phyloP scores from a whole-genome alignment of 2,888 invertebrate genomes.

The Perithous albicinctus region DNA sequence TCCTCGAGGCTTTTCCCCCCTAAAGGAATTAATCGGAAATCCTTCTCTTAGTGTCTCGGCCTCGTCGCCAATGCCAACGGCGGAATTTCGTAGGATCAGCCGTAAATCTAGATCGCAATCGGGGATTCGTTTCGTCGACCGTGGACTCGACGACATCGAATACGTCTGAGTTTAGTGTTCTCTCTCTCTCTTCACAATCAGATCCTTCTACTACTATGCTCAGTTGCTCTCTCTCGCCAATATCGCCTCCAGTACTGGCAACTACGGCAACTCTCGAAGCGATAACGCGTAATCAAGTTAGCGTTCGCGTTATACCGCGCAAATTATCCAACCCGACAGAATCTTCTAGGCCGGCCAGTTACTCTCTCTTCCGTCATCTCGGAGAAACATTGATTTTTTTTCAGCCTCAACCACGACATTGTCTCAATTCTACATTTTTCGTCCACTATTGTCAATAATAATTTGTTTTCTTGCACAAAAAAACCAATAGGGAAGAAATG shows the following conservation, averaged over 20 bases:
- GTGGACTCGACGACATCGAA: conserved; percentile 54
- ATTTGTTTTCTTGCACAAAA: background rate
- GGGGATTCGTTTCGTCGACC: conserved; percentile 59
- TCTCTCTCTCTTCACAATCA: background rate
- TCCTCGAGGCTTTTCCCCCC: conserved; percentile 45
- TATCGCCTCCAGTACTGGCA: conserved; percentile 22
- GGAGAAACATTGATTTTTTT: conserved; percentile 35
- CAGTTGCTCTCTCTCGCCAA: conserved; percentile 41
- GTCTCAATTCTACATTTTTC: conserved; percentile 25
- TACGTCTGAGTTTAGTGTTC: conserved; percentile 46
- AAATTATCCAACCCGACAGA: conserved; percentile 56
- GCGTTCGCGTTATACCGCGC: conserved; percentile 54
- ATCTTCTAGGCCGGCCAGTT: conserved; percentile 23
- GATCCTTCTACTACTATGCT: conserved; percentile 15
- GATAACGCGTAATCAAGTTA: conserved; percentile 62
- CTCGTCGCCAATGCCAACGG: conserved; percentile 22
- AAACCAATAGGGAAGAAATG: background rate
- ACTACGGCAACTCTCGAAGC: conserved; percentile 44
- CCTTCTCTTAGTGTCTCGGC: conserved; percentile 33
- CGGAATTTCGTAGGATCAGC: conserved; percentile 51
- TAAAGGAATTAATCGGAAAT: conserved; percentile 56
- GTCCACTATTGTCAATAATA: conserved; percentile 7
- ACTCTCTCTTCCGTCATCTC: conserved; percentile 4
- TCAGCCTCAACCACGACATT: background rate
- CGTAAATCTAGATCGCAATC: conserved; percentile 65